A percentile compares a stretch with the other conserved stretches of the same genome.
Conservation (phyloP, 1,140 invertebrate genomes). For the Drosophila rufa region DNA sequence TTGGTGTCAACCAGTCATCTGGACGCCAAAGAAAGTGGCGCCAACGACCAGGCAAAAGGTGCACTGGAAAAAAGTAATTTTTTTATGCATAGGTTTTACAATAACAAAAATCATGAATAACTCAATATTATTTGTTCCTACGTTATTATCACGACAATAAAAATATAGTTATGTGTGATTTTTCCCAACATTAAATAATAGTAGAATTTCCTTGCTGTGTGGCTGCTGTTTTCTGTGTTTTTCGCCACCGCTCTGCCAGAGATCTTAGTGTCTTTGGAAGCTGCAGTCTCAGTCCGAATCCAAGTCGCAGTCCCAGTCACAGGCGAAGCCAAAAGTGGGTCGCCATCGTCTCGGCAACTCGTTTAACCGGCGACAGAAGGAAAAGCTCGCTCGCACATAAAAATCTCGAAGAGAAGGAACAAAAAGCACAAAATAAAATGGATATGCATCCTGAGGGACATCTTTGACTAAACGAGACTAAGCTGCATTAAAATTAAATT, state of each 20-base stretch:
- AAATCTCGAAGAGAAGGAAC: slow-evolving; percentile 57
- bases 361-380: slow-evolving; percentile 65
- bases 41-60: slow-evolving; percentile 34
- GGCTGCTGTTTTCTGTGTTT: slow-evolving; percentile 1
- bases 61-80: neutral
- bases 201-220: neutral
- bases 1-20: slow-evolving; percentile 79
- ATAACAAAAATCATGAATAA: too few relatives aligned
- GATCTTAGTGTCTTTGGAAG: slow-evolving; percentile 5
- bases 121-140: too few relatives aligned
- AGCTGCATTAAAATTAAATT: slow-evolving; percentile 69
- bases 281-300: slow-evolving; percentile 5
- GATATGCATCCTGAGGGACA: slow-evolving; percentile 60
- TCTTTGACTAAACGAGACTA: slow-evolving; percentile 33
- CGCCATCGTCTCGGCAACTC: slow-evolving; percentile 62
- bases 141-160: neutral
- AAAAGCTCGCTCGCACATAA: slow-evolving; percentile 57
- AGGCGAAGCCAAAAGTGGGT: slow-evolving; percentile 59
- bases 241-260: slow-evolving; percentile 23
- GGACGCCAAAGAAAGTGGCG: slow-evolving; percentile 78
- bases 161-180: neutral
- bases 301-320: slow-evolving; percentile 31
- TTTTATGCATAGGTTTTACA: neutral
- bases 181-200: neutral
- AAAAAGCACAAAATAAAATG: slow-evolving; percentile 7